phyloP scores from a whole-genome alignment of 2,113 vertebrate species.

The Ciconia maguari region DNA sequence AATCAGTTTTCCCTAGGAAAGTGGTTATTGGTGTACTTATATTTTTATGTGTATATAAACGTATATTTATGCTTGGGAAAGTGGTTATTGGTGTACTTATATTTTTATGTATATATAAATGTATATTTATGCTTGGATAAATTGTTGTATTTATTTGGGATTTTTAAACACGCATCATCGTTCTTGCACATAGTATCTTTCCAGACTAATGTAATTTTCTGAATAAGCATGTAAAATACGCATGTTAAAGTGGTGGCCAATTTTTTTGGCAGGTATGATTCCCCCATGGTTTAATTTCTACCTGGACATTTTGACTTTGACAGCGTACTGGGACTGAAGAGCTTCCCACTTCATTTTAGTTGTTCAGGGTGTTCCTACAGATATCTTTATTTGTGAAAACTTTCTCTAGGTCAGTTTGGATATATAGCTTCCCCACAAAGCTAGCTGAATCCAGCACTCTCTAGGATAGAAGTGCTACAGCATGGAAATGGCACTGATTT shows the following conservation, averaged over 20 bases:
- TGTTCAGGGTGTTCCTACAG: neutral
- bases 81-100: neutral
- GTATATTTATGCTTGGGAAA: neutral
- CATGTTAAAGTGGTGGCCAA: neutral
- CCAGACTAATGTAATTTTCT: neutral
- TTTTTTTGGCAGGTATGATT: neutral
- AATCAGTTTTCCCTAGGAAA: neutral
- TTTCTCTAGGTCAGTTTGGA: neutral
- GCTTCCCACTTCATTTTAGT: neutral
- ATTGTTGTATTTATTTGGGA: neutral
- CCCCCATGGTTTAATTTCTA: neutral
- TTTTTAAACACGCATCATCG: neutral
- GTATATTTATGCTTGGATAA: neutral
- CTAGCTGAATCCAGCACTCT: neutral
- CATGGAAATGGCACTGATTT: neutral
- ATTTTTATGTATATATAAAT: neutral
- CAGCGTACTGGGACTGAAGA: neutral
- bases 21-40: neutral
- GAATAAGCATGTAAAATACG: neutral
- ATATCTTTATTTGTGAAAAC: neutral
- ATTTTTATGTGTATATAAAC: neutral
- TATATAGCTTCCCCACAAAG: neutral
- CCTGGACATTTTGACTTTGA: neutral
- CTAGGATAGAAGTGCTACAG: neutral
- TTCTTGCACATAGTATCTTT: neutral